A percentile compares a stretch with the other conserved stretches of the same genome.
Evolutionary conservation across 2,113 vertebrate species (phyloP).

Genomic region (Alouatta palliata): DNA sequence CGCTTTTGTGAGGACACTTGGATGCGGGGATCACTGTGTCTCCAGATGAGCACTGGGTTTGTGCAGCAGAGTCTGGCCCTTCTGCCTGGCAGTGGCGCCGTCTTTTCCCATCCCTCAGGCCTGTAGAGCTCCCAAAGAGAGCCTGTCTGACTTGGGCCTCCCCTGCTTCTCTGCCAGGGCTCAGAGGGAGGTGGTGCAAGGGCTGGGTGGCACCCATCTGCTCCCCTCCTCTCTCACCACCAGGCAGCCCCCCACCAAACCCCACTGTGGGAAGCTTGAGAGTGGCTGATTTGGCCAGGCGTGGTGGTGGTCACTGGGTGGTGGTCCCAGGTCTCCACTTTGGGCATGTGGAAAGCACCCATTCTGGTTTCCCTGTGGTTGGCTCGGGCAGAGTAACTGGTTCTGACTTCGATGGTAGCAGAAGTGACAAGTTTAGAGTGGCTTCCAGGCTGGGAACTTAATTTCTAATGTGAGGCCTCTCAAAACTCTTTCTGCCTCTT

Average conservation of each 20-base stretch:
- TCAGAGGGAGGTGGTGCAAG: background rate
- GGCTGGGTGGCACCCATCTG: accelerated
- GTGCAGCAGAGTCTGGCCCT: background rate
- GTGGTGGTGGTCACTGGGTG: background rate
- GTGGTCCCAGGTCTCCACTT: background rate
- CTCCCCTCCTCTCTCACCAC: background rate
- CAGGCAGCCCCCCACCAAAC: background rate
- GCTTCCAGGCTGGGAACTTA: background rate
- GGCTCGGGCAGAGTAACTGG: background rate
- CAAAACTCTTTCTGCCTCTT: background rate
- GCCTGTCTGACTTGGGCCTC: background rate
- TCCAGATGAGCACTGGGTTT: too few species aligned
- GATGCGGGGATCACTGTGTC: background rate
- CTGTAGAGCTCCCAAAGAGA: background rate
- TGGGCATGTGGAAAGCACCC: accelerated
- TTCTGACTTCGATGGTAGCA: background rate
- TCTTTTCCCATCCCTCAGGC: background rate
- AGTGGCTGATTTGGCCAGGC: background rate
- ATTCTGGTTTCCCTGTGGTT: background rate
- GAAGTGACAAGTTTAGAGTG: too few species aligned
- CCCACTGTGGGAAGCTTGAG: background rate
- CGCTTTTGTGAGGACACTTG: too few species aligned
- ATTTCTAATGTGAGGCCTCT: background rate
- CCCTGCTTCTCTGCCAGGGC: background rate
- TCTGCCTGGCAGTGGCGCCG: background rate